Evolutionary conservation across 2,888 invertebrate genomes (phyloP), one percentile per base, ranked within the genome.

Genomic region (Keiferia lycopersicella): DNA sequence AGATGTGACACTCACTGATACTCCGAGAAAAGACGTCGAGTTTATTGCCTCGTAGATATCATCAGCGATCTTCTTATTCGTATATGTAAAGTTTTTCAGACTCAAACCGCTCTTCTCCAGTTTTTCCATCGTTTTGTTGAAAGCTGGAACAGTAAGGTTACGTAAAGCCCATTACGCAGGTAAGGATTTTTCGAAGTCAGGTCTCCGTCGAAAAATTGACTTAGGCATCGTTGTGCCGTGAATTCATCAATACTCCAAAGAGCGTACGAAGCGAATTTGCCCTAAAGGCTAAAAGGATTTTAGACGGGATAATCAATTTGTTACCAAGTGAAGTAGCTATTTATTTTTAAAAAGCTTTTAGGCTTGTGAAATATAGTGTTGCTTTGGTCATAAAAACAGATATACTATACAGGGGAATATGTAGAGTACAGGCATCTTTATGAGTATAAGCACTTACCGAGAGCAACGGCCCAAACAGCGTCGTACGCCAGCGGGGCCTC

Each of bases 401-500:
- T 26, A 22, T 53, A 14, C 6, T 53, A 3, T 1, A 53, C 26
- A 53, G 51, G 22, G 14, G 26, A 53, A 53, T 22, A 53, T 53
- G 51, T 26, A 56, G 56, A 56, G 56, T 56, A 56, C 10, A 26
- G 18, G 34, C 8, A 8, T 8, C 8, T 61, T 61, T 50, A 61
- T 50, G 26, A 34, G 50, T 50, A 8, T 14, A 34, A 50, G 61
- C 61, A 61, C 61, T 62, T 87, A 96, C 96, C 98, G 79, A 99
- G 91, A 48, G 99, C 99, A 39, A 99, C 96, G 50, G 99, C 98
- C 99, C 99, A 99, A 60, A 99, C 98, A 11, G 99, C 99, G 87
- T 99, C 99, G 83, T 99, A 99, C 57, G 99, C 99, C 64, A 99
- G 89, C 0, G 99, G 99, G 8, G 99, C 99, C 89, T 99, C 99